phyloP scores from a whole-genome alignment of 2,797 vertebrate species.

The Allobates femoralis region DNA sequence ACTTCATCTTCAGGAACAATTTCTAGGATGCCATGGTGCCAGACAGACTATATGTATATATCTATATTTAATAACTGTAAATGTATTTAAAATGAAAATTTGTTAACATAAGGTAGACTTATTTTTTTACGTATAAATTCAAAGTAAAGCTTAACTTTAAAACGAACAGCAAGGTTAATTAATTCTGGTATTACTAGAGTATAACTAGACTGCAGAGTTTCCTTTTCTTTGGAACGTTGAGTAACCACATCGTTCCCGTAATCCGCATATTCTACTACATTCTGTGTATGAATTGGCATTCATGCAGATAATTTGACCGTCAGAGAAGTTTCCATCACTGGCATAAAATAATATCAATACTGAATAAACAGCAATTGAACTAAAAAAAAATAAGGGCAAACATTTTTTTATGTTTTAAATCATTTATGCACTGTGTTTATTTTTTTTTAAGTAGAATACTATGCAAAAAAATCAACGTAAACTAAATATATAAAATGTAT shows the following conservation, averaged over 20 bases:
- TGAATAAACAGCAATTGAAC: neutral
- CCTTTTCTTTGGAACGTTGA: constrained; percentile 16
- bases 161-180: neutral
- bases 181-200: constrained; percentile 1
- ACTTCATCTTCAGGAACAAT: no score
- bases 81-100: neutral
- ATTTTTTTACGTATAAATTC: neutral
- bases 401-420: neutral
- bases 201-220: constrained; percentile 20
- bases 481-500: neutral
- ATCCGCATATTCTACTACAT: constrained; percentile 31
- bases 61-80: no score
- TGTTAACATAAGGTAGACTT: neutral
- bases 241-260: constrained; percentile 42
- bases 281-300: constrained; percentile 31
- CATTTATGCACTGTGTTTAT: neutral
- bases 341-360: constrained; percentile 17
- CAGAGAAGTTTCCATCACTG: constrained; percentile 38
- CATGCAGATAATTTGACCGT: constrained; percentile 30
- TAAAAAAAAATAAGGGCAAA: neutral
- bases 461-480: neutral
- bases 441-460: no score
- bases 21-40: no score
- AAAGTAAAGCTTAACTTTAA: neutral
- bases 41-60: no score